Evolutionary conservation across 2,888 invertebrate genomes (phyloP).

Genomic region (Matsumyia berberina): DNA sequence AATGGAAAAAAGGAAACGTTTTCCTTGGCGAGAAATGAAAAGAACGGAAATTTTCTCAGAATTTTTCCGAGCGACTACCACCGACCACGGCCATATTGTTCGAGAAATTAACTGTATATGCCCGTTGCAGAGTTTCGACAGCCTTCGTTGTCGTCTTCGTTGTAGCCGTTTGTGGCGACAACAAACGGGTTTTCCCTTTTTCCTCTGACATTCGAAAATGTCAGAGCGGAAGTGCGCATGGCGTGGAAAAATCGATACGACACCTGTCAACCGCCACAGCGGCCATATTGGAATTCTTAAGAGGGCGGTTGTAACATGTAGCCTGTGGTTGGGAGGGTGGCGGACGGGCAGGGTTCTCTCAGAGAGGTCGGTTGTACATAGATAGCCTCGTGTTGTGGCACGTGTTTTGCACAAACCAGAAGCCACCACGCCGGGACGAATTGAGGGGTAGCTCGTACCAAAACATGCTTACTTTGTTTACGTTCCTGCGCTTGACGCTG

Average conservation of each 20-base stretch:
- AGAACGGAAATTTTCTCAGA: conserved; percentile 49
- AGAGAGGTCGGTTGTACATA: neutral
- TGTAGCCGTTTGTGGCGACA: conserved; percentile 57
- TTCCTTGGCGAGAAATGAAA: conserved; percentile 33
- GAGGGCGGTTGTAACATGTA: conserved; percentile 58
- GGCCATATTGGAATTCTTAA: conserved; percentile 65
- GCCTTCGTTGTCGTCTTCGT: conserved; percentile 40
- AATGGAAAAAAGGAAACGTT: conserved; percentile 30
- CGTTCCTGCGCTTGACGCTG: conserved; percentile 48
- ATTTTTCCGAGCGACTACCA: conserved; percentile 55
- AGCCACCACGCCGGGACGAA: neutral
- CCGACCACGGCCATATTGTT: conserved; percentile 75
- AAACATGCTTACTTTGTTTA: conserved; percentile 62
- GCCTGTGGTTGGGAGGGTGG: conserved; percentile 21
- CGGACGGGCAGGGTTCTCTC: conserved; percentile 2
- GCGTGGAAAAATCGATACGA: conserved; percentile 70
- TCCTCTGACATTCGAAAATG: conserved; percentile 58
- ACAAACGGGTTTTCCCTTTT: conserved; percentile 57
- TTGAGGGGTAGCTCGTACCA: conserved; percentile 17
- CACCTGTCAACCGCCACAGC: conserved; percentile 58
- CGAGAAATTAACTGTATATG: conserved; percentile 72
- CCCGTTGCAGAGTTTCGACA: conserved; percentile 65
- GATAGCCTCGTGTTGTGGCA: conserved; percentile 50
- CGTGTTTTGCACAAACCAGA: conserved; percentile 39
- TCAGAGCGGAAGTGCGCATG: conserved; percentile 57